phyloP scores from a whole-genome alignment of 2,888 invertebrate genomes.

The Metopia argyrocephala region DNA sequence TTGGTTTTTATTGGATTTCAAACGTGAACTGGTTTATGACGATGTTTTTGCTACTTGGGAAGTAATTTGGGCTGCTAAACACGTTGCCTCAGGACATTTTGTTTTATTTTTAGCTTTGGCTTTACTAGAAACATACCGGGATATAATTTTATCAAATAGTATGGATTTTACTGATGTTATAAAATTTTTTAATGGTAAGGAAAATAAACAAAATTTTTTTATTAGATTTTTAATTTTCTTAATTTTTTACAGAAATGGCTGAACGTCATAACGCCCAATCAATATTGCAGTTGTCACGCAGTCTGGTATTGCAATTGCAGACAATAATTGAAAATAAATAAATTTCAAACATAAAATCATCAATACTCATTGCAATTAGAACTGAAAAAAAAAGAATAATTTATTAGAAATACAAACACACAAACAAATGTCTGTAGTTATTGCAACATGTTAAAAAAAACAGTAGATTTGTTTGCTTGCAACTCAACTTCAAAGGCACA shows the following conservation, averaged over 20 bases:
- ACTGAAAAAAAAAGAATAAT: neutral
- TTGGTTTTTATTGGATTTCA: conserved; percentile 98
- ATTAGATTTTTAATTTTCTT: neutral
- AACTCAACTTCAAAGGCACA: neutral
- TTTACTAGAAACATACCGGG: conserved; percentile 93
- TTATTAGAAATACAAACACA: neutral
- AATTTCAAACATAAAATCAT: conserved; percentile 65
- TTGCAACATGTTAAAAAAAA: too few species aligned
- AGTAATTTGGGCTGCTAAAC: conserved; percentile 95
- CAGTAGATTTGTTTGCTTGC: too few species aligned
- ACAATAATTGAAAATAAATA: conserved; percentile 95
- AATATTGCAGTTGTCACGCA: conserved; percentile 90
- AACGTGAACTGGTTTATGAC: conserved; percentile 93
- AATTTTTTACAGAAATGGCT: conserved; percentile 91
- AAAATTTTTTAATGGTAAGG: conserved; percentile 96
- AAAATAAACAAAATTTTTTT: neutral
- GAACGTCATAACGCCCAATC: conserved; percentile 93
- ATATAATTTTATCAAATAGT: conserved; percentile 95
- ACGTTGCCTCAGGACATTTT: conserved; percentile 92
- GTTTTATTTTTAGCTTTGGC: conserved; percentile 95
- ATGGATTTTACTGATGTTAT: conserved; percentile 99
- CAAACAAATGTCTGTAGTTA: neutral
- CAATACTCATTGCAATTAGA: neutral
- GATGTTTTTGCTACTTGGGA: conserved; percentile 98
- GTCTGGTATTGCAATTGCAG: conserved; percentile 93